Evolutionary conservation across 2,888 invertebrate species (phyloP), one percentile per base, ranked within the genome.

Genomic region (Galerucella pusilla): DNA sequence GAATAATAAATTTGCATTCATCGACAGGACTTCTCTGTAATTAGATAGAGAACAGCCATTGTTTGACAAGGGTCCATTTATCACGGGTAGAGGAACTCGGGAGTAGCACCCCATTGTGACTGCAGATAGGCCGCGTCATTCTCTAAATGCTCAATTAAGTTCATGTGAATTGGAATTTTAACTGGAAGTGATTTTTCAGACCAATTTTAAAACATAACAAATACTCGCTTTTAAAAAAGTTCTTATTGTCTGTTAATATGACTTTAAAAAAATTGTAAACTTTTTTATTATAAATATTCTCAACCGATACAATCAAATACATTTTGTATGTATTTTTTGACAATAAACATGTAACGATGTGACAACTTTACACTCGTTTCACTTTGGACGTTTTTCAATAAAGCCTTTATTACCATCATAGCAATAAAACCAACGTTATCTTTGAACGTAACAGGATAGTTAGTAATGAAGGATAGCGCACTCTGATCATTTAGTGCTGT

Each of bases 21-120:
- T 72, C 72, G 72, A 72, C 72, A 72, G 67, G 72, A 72, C 72
- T 72, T 72, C 72, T 72, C 60, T 72, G 72, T 72, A 72, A 72
- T 72, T 72, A 72, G 72, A 72, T 72, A 72, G 67, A 67, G 72
- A 72, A 60, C 66, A 72, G 72, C 66, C 72, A 72, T 72, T 72
- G 72, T 72, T 72, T 72, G 72, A 72, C 72, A 67, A 72, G 72
- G 67, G 66, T 45, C 67, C 72, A 67, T 72, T 72, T 72, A 72
- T 72, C 72, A 72, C 66, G 61, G 66, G 57, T 45, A 25, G 66
- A 52, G 60, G 66, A 52, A 59, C 25, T 66, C 28, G 25, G 60
- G 20, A 46, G 28, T 49, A 46, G 66, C 60, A 52, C 46, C 72
- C 72, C 66, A 72, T 72, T 72, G 72, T 72, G 59, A 67, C 72